Evolutionary conservation across 1,140 invertebrate genomes (phyloP).

Genomic region (Macrobrachium rosenbergii): DNA sequence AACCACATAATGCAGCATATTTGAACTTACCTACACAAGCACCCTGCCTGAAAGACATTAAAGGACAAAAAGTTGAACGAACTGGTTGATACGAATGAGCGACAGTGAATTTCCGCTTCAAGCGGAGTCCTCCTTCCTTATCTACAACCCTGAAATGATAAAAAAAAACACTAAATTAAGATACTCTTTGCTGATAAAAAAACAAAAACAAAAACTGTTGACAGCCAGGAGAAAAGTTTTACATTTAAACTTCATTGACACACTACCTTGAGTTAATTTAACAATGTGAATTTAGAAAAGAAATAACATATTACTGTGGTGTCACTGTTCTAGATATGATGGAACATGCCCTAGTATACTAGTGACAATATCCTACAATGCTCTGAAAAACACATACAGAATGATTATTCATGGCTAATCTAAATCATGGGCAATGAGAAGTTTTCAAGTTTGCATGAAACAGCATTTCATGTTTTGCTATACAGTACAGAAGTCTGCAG

Average conservation of each 20-base stretch:
- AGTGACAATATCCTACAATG: no score
- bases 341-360: no score
- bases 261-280: background rate
- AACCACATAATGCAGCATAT: background rate
- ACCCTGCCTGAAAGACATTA: conserved; percentile 84
- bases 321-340: no score
- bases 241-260: background rate
- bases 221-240: background rate
- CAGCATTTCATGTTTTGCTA: no score
- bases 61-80: conserved; percentile 87
- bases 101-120: conserved; percentile 79
- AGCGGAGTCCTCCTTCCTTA: conserved; percentile 77
- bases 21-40: conserved; percentile 79
- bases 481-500: no score
- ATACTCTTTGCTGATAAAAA: conserved; percentile 27
- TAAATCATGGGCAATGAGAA: no score
- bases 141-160: conserved; percentile 75
- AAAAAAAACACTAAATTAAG: conserved; percentile 20
- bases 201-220: conserved; percentile 32
- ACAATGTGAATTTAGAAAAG: no score
- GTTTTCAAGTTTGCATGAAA: no score
- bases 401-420: no score
- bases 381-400: no score
- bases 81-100: conserved; percentile 77
- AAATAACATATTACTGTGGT: no score